These are phyloP conservation scores for western clawed frog (Xenopus tropicalis) DNA, from an alignment of 2,113 vertebrate genomes.

Conservation along the genomic window UCB_Xtro_10.0 CM004450.2:98011501-98012000, in stretches of 20 bases:
- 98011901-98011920: too few species aligned
- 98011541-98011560: neutral
- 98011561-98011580: neutral
- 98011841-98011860: too few species aligned
- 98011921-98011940: too few species aligned
- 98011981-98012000: too few species aligned
- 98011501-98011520: neutral
- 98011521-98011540: neutral
- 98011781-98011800: too few species aligned
- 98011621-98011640: neutral
- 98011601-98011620: neutral
- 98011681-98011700: neutral
- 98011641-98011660: neutral
- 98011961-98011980: too few species aligned
- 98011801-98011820: too few species aligned
- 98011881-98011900: too few species aligned
- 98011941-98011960: too few species aligned
- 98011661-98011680: neutral
- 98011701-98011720: conserved; percentile 15
- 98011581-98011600: neutral
- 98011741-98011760: conserved; percentile 35
- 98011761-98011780: neutral
- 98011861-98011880: too few species aligned
- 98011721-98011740: conserved; percentile 43
- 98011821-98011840: too few species aligned